A percentile compares a stretch with the other conserved stretches of the same genome.
Conservation (phyloP, 2,113 vertebrate species). For the Pleuronectes platessa region DNA sequence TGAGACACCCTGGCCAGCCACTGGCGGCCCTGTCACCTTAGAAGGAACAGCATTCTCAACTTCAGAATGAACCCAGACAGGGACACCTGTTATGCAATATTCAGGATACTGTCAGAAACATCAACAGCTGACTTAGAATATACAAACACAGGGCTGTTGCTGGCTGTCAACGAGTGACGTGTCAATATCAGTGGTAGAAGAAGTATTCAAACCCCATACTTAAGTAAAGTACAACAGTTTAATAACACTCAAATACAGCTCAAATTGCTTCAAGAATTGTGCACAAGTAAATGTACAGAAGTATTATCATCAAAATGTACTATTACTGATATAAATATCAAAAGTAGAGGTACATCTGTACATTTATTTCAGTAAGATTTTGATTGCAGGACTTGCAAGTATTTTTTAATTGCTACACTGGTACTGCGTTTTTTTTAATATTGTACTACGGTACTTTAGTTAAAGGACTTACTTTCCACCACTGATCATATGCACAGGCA, state of each 20-base stretch:
- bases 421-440: too few relatives aligned
- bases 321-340: too few relatives aligned
- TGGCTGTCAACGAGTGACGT: neutral
- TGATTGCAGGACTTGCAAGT: too few relatives aligned
- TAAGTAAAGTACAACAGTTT: neutral
- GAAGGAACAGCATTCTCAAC: slow-evolving; percentile 71
- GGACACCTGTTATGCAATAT: slow-evolving; percentile 70
- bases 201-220: neutral
- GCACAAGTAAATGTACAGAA: neutral
- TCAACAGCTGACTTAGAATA: slow-evolving; percentile 21
- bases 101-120: slow-evolving; percentile 49
- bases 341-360: too few relatives aligned
- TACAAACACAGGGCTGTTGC: neutral
- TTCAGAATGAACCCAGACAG: slow-evolving; percentile 67
- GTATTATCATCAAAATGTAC: too few relatives aligned
- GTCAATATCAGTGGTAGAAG: neutral
- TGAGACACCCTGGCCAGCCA: slow-evolving; percentile 57
- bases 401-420: too few relatives aligned
- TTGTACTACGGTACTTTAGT: neutral
- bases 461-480: neutral
- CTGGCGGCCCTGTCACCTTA: slow-evolving; percentile 71
- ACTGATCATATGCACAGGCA: slow-evolving; percentile 1
- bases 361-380: too few relatives aligned
- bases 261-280: neutral
- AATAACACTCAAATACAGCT: neutral